Conservation (phyloP, 1,140 invertebrate species). For the Vanessa tameamea region DNA sequence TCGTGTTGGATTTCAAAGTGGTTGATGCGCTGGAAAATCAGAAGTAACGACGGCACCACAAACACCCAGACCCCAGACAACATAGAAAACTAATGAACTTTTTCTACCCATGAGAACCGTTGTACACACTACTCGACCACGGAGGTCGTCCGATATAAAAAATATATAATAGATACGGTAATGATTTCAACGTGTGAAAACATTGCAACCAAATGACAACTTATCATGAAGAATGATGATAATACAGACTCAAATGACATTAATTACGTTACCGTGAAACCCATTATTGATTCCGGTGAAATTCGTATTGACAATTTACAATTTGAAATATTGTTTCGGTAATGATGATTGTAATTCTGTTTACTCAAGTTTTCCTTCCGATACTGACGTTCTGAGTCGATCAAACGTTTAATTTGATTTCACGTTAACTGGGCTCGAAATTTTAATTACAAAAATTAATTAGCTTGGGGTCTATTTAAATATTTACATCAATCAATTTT, state of each 20-base stretch:
- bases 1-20: no score
- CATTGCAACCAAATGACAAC: slow-evolving; percentile 17
- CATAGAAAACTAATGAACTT: no score
- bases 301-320: slow-evolving; percentile 24
- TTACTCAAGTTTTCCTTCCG: slow-evolving; percentile 17
- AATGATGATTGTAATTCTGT: slow-evolving; percentile 27
- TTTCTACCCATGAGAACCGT: no score
- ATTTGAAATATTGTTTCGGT: slow-evolving; percentile 28
- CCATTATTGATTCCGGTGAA: slow-evolving; percentile 32
- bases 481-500: no score
- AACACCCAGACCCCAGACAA: no score
- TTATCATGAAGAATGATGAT: slow-evolving; percentile 34
- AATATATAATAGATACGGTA: no score
- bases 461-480: no score
- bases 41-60: no score
- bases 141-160: no score
- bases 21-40: no score
- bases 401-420: slow-evolving; percentile 12
- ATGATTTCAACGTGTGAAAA: neutral
- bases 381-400: slow-evolving; percentile 7
- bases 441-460: neutral
- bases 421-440: neutral
- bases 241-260: slow-evolving; percentile 26
- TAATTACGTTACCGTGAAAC: slow-evolving; percentile 31
- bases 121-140: no score